phyloP scores from a whole-genome alignment of 2,113 vertebrate species.

The Oncorhynchus tshawytscha region DNA sequence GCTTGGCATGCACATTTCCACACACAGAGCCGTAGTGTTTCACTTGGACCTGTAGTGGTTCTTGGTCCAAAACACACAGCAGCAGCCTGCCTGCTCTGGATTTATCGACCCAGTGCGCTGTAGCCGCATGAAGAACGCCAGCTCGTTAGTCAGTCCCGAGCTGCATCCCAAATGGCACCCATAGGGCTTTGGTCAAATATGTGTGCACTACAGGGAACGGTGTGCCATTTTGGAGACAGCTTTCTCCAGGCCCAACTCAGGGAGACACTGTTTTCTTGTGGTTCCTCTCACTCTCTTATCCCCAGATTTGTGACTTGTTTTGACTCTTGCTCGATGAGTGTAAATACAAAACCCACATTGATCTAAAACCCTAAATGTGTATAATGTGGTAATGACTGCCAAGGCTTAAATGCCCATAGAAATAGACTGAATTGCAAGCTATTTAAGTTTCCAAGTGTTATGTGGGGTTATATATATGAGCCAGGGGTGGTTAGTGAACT shows the following conservation, averaged over 20 bases:
- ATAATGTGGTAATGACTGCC: not conserved
- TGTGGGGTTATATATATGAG: not conserved
- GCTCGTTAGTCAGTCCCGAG: constrained; percentile 31
- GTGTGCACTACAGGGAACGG: no score
- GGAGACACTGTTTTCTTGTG: not conserved
- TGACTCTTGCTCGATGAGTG: not conserved
- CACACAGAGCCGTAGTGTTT: constrained; percentile 43
- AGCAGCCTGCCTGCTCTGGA: constrained; percentile 29
- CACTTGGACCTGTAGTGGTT: constrained; percentile 23
- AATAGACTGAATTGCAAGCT: not conserved
- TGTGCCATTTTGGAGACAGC: not conserved
- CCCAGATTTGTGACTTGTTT: not conserved
- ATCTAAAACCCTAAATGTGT: not conserved
- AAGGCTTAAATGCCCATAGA: not conserved
- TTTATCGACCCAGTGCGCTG: constrained; percentile 32
- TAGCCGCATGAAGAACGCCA: constrained; percentile 15
- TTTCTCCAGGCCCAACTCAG: not conserved
- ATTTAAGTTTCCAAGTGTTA: not conserved
- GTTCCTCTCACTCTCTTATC: not conserved
- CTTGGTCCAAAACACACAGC: constrained; percentile 18
- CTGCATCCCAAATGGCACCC: not conserved
- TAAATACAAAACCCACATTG: not conserved
- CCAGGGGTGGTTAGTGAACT: constrained; percentile 18
- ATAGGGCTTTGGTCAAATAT: no score
- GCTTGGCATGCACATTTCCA: constrained; percentile 16